Conservation (phyloP, 1,140 invertebrate species). For the Acromyrmex heyeri region DNA sequence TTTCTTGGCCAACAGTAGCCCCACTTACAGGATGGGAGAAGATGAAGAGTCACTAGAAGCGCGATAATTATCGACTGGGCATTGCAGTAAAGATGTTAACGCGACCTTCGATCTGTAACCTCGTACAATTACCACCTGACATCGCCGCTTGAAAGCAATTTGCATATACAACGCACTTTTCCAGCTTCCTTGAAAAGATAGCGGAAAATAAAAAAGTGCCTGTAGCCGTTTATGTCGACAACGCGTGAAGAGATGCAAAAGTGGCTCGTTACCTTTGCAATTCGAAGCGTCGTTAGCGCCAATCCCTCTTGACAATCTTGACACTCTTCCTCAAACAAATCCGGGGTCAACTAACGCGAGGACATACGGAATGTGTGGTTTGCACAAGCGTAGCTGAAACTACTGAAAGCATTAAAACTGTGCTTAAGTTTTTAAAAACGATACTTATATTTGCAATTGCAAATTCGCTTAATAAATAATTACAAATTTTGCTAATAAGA, state of each 20-base stretch:
- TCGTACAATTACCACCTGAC: constrained; percentile 75
- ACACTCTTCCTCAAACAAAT: constrained; percentile 67
- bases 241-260: constrained; percentile 69
- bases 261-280: constrained; percentile 72
- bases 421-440: constrained; percentile 4
- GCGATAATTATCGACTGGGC: constrained; percentile 68
- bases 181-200: constrained; percentile 57
- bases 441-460: background rate
- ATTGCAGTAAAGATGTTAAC: constrained; percentile 67
- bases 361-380: background rate
- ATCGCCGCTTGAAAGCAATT: constrained; percentile 71
- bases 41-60: constrained; percentile 57
- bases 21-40: constrained; percentile 50
- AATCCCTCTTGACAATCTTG: constrained; percentile 64
- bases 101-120: constrained; percentile 70
- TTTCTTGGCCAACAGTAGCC: constrained; percentile 67
- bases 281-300: constrained; percentile 70
- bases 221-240: constrained; percentile 62
- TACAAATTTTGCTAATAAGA: background rate
- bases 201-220: constrained; percentile 56
- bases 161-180: constrained; percentile 66
- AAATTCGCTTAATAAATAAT: background rate
- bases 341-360: constrained; percentile 58
- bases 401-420: background rate
- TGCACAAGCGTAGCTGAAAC: too few species aligned